Percentiles rank a stretch among this genome's conserved stretches.
Conservation (phyloP, 2,888 invertebrate species). For the Smittia sp. region DNA sequence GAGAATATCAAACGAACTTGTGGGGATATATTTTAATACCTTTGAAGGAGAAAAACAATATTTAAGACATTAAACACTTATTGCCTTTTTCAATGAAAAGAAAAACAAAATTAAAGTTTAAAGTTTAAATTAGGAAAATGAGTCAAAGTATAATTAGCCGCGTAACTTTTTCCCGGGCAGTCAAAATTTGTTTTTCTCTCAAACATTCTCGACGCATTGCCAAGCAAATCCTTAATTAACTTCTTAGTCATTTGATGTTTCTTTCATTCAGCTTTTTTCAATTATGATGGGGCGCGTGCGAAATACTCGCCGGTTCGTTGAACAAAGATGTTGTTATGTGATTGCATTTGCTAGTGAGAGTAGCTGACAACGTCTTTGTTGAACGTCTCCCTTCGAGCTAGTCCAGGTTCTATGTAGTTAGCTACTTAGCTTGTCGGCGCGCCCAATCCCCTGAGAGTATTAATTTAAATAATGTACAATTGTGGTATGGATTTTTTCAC, state of each 20-base stretch:
- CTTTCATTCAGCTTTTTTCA: neutral
- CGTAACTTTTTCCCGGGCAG: neutral
- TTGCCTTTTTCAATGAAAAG: constrained; percentile 49
- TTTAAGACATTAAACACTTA: constrained; percentile 46
- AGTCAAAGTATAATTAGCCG: constrained; percentile 7
- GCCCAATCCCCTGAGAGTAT: neutral
- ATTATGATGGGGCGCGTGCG: no score
- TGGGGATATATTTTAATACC: constrained; percentile 39
- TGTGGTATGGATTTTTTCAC: constrained; percentile 23
- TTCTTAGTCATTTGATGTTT: neutral
- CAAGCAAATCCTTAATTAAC: neutral
- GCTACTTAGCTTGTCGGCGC: no score
- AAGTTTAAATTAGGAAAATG: constrained; percentile 18
- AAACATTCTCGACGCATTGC: neutral
- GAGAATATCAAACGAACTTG: neutral
- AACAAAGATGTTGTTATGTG: no score
- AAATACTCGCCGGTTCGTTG: no score
- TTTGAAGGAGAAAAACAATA: constrained; percentile 17
- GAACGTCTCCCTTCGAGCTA: no score
- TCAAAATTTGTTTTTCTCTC: neutral
- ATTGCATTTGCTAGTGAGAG: no score
- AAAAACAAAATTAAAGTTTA: constrained; percentile 38
- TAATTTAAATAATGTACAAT: constrained; percentile 12
- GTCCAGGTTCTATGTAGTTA: no score
- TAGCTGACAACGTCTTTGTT: no score